Conservation (phyloP, 2,888 invertebrate species). For the Clunio marinus region DNA sequence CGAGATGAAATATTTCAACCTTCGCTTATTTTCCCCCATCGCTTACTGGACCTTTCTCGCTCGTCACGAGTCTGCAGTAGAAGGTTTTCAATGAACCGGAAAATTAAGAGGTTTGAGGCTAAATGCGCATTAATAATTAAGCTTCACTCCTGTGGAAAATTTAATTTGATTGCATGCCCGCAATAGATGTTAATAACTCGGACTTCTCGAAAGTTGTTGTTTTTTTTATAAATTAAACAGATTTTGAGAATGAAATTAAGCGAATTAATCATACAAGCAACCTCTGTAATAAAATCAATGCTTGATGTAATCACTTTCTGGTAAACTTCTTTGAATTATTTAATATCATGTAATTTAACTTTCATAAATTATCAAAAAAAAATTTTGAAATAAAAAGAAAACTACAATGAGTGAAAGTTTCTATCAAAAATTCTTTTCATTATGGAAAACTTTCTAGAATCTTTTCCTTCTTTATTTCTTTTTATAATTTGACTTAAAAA, state of each 20-base stretch:
- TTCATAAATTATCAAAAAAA: no score
- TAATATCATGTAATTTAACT: no score
- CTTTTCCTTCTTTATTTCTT: neutral
- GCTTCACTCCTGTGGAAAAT: constrained; percentile 15
- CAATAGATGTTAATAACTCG: neutral
- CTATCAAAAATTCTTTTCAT: no score
- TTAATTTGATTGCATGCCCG: neutral
- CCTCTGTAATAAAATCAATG: no score
- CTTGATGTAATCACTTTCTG: no score
- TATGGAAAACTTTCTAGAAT: neutral
- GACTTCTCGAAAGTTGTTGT: no score
- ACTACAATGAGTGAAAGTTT: no score
- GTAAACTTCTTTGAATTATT: no score
- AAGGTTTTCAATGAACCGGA: constrained; percentile 38
- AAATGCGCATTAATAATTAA: constrained; percentile 36
- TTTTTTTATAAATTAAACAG: no score
- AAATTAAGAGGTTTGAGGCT: constrained; percentile 35
- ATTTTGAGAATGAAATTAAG: no score
- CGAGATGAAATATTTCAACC: neutral
- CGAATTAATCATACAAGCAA: no score
- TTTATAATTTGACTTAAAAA: neutral
- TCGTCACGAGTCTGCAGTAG: constrained; percentile 19
- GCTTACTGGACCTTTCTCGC: neutral
- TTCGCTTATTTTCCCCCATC: neutral
- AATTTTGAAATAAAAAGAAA: no score